Conservation (phyloP, 2,797 vertebrate genomes). For the Falco peregrinus region DNA sequence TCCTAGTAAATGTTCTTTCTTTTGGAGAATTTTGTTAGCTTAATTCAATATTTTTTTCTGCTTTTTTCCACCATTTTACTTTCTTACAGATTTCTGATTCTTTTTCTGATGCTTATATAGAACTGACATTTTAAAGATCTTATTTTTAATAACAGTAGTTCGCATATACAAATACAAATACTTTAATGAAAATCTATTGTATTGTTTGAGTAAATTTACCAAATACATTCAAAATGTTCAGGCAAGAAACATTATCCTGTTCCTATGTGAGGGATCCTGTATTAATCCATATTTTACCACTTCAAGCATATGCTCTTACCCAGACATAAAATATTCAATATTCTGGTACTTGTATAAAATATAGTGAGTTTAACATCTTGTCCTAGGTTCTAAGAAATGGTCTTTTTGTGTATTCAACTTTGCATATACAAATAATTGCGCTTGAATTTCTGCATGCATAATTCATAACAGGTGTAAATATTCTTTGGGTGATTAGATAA, state of each 20-base stretch:
- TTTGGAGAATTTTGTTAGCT: background rate
- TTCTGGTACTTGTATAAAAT: slow-evolving; percentile 23
- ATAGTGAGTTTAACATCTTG: slow-evolving; percentile 25
- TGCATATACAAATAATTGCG: slow-evolving; percentile 45
- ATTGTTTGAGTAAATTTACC: background rate
- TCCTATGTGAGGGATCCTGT: background rate
- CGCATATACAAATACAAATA: background rate
- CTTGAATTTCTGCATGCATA: slow-evolving; percentile 24
- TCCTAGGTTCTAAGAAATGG: slow-evolving; percentile 40
- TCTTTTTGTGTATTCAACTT: slow-evolving; percentile 30
- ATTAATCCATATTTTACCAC: slow-evolving; percentile 28
- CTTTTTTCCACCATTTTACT: background rate
- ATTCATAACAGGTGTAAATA: slow-evolving; percentile 58
- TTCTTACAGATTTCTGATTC: background rate
- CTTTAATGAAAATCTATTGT: background rate
- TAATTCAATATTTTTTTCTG: background rate
- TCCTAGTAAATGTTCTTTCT: background rate
- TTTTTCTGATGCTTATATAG: background rate
- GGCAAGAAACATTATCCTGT: background rate
- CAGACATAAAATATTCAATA: slow-evolving; percentile 43
- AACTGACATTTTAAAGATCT: background rate
- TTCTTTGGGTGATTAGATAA: slow-evolving; percentile 43
- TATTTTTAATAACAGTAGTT: background rate
- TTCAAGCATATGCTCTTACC: background rate
- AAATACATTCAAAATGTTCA: background rate